Evolutionary conservation across 1,140 invertebrate species (phyloP), one percentile per base, ranked within the genome.

Genomic region (Drosophila nigrodunni): DNA sequence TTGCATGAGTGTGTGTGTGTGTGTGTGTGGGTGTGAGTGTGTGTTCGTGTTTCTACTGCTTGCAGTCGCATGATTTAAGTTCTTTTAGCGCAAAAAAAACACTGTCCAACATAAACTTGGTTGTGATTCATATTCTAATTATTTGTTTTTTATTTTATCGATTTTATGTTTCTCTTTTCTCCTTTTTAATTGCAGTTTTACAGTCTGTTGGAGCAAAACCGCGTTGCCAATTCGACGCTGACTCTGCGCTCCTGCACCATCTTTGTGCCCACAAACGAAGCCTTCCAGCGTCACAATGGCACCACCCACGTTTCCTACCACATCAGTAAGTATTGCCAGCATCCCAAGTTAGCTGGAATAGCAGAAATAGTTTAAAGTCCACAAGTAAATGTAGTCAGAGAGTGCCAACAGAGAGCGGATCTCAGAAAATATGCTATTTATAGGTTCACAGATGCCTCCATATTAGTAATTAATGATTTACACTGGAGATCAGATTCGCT

Each of bases 251-350:
- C 95, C 80, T 94, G 96, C 80, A 97, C 96, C 5, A 93, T 97
- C 65, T 97, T 97, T 83, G 96, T 96, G 50, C 96, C 96, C 7
- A 96, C 95, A 35, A 97, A 97, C 92, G 93, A 94, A 76, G 96
- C 96, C 35, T 97, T 97, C 92, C 95, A 97, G 92, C 94, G 94
- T 47, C 94, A 94, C 83, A 93, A 93, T 52, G 93, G 93, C 8
- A 59, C 68, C 50, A 93, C 94, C 39, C 91, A 96, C 61, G 95
- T 96, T n/a, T 94, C 96, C 34, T 97, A 97, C 87, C 96, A 97
- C 82, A 96, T 97, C 92, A 95, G 96, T 97, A 94, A 96, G 96
- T 95, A 41, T 55, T 43, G 13, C 67, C 25, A 64, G 62, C 49
- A 43, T 73, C 13, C 50, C 8, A 30, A 30, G 6, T 30, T 4